Base-by-base conservation (phyloP, 92 coral and sea anemone species). In the Palythoa heliodiscus region DNA sequence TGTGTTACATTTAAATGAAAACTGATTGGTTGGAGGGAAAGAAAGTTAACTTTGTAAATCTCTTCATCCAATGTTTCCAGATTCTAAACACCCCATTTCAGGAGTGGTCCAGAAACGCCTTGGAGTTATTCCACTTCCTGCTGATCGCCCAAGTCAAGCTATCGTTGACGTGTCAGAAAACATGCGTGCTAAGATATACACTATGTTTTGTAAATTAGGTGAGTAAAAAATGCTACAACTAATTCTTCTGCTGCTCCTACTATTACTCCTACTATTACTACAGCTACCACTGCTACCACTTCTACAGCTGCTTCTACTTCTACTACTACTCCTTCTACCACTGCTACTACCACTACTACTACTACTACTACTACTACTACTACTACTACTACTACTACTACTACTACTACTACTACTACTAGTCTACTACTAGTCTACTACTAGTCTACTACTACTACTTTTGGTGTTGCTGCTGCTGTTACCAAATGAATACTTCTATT, bases 181-280 rank as follows among this genome's bases (percentile, higher is more conserved):
- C 79, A 96, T 96, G 93, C 93, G 99, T 54, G 98, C 99, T 13
- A 96, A 96, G 82, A 90, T 96, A 40, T 94, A 93, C 87, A 76
- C 99, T 75, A 87, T 96, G 89, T 96, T 96, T 83, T 96, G 98
- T 71, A 96, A 96, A 73, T 86, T 96, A 48, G 99, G 99, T 94
- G 84, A 87, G 95, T 73, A 48, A 15, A 47, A 15, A 13, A 67
- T 55, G 19, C 61, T 16, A 55, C 61, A 3, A 55, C 61, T 3
- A 55, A 11, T 10, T 15, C 6, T 5, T 7, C 23, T 63, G 9
- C 69, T 63, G 4, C 25, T 19, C 10, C 29, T 63, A n/a, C 69
- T 61, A 6, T 3, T 55, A 60, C 6, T 5, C 7, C 23, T 19
- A 63, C 69, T 63, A n/a, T 11, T 19, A 24, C 29, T 63, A 63